Evolutionary conservation across 2,113 vertebrate genomes (phyloP), one percentile per base, ranked within the genome.

Genomic region (Oenanthe oenanthe): DNA sequence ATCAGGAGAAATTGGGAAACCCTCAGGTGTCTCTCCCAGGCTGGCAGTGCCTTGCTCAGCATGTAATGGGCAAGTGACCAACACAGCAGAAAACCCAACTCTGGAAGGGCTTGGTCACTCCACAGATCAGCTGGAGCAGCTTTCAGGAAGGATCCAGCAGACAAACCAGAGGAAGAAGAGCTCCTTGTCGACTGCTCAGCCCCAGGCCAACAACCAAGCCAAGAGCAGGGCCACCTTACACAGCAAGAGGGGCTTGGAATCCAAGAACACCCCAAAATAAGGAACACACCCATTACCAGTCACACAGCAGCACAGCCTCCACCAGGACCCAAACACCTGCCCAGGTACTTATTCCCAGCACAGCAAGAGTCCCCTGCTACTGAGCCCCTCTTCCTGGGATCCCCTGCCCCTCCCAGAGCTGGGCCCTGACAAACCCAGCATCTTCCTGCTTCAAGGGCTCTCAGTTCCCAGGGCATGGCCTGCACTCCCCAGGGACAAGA

Each of bases 41-140:
- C 40, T 50, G 77, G 51, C 72, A 79, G 18, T 40, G 62, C 51
- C 61, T 70, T 13, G 11, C 42, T 42, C 32, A 45, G 29, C 10
- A 5, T 1, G 7, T 6, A 15, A 38, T 6, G 17, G 31, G 74
- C 29, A 83, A 19, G 16, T 40, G 34, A 54, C 32, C 47, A 73
- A 21, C 15, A 10, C 3, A 25, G 66, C 34, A 70, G 29, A 34
- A 60, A 20, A 32, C 11, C 54, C 6, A 31, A 1, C 31, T 89
- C 54, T 40, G 34, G 25, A 32, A 13, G 16, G 67, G 15, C 13
- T 53, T 21, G 40, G 29, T 82, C 54, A 8, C 65, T 61, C 71
- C 66, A 60, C 93, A 96, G 94, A 76, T 32, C 21, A 1, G 48
- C 78, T 96, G 54, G 78, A 88, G 87, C 56, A 92, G 70, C 71